phyloP scores from a whole-genome alignment of 1,140 invertebrate species.

The Berghia stephanieae region DNA sequence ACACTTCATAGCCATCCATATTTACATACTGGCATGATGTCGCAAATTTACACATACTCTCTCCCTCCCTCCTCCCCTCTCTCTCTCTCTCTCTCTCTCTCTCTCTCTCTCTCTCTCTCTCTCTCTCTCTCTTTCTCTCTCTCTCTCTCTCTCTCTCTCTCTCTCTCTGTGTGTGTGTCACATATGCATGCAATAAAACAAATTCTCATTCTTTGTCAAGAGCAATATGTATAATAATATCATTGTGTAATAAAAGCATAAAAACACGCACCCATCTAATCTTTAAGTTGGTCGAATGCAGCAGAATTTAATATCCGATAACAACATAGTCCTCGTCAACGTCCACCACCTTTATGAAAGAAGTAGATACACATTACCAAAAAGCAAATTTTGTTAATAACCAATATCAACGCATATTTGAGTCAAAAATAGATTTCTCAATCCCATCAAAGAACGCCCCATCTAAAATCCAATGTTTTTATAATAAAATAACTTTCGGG shows the following conservation, averaged over 20 bases:
- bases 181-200: not conserved
- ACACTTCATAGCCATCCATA: too few relatives aligned
- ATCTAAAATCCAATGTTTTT: too few relatives aligned
- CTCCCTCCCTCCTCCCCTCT: too few relatives aligned
- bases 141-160: not conserved
- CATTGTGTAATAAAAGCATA: not conserved
- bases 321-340: not conserved
- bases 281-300: not conserved
- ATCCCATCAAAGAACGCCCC: too few relatives aligned
- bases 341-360: not conserved
- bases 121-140: not conserved
- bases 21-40: too few relatives aligned
- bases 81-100: too few relatives aligned
- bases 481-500: too few relatives aligned
- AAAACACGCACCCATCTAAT: not conserved
- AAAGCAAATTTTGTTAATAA: too few relatives aligned
- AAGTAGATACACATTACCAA: conserved; percentile 16
- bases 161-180: not conserved
- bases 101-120: conserved; percentile 13
- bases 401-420: too few relatives aligned
- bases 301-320: not conserved
- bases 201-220: not conserved
- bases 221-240: too few relatives aligned
- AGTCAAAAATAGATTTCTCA: too few relatives aligned
- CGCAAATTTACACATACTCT: too few relatives aligned